These are phyloP conservation scores for Silurus aristotelis DNA, from an alignment of 2,797 vertebrate genomes.

Conservation along the genomic window DNA sequence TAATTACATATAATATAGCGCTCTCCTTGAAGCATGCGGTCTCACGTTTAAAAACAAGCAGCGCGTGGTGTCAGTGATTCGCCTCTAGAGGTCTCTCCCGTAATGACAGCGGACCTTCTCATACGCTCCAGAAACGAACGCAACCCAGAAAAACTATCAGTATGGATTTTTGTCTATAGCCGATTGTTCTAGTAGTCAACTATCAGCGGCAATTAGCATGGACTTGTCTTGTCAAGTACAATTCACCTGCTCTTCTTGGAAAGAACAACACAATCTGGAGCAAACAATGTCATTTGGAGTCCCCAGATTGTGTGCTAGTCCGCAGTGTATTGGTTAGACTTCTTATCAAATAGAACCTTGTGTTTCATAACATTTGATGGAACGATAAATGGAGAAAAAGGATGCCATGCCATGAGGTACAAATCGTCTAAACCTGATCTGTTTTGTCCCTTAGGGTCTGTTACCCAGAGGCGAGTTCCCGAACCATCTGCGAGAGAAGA, in stretches of 20 bases:
- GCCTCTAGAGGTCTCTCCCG: too few relatives aligned
- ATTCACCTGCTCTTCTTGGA: background rate
- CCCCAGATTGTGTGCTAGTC: background rate
- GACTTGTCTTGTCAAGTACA: background rate
- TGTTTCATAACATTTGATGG: background rate
- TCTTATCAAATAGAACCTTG: background rate
- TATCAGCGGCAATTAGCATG: background rate
- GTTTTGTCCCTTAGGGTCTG: slow-evolving; percentile 77
- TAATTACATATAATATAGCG: too few relatives aligned
- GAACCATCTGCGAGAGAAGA: slow-evolving; percentile 93
- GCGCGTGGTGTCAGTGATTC: too few relatives aligned
- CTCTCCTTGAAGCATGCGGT: too few relatives aligned
- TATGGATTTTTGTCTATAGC: too few relatives aligned
- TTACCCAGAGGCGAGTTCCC: slow-evolving; percentile 92
- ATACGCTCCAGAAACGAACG: too few relatives aligned
- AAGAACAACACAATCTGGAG: background rate
- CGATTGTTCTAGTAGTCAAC: too few relatives aligned
- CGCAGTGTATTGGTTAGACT: too few relatives aligned
- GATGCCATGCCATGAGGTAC: background rate
- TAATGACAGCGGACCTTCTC: too few relatives aligned
- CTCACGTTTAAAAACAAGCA: too few relatives aligned
- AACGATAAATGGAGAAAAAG: background rate
- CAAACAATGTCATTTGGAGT: background rate
- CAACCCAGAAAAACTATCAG: too few relatives aligned
- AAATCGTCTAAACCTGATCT: background rate